phyloP scores from a whole-genome alignment of 2,797 vertebrate genomes.

The Spatula clypeata region DNA sequence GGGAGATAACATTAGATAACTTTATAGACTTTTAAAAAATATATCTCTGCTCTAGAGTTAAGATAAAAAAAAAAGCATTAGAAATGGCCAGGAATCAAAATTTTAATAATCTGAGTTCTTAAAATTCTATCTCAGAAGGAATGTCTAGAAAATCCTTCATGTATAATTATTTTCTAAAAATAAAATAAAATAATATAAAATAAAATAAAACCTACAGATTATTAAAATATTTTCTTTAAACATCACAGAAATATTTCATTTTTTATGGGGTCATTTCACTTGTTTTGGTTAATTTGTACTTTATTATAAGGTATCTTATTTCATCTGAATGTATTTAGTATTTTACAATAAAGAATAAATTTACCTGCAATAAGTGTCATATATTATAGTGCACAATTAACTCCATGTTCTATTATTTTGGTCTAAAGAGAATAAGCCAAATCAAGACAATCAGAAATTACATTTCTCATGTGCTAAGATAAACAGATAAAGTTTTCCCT shows the following conservation, averaged over 20 bases:
- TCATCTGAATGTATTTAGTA: not conserved
- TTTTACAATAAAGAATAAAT: not conserved
- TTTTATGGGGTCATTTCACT: not conserved
- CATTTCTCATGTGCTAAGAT: not conserved
- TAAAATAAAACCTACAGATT: not conserved
- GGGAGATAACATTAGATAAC: rapidly evolving
- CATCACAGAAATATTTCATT: not conserved
- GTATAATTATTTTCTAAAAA: not conserved
- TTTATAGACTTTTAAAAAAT: not conserved
- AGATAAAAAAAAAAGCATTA: not conserved
- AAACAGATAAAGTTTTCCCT: not conserved
- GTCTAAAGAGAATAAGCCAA: not conserved
- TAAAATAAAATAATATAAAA: not conserved
- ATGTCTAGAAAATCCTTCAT: rapidly evolving
- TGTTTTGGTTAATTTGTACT: not conserved
- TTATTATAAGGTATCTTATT: not conserved
- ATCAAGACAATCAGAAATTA: not conserved
- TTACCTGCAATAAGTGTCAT: too few relatives aligned
- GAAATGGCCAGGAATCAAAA: not conserved
- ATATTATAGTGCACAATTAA: not conserved
- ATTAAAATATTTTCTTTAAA: not conserved
- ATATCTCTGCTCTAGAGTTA: not conserved
- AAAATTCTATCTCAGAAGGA: not conserved
- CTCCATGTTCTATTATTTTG: not conserved
- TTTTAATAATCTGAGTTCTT: not conserved